phyloP scores from a whole-genome alignment of 53 echinoderm and acorn worm genomes.

The Luidia sarsii region DNA sequence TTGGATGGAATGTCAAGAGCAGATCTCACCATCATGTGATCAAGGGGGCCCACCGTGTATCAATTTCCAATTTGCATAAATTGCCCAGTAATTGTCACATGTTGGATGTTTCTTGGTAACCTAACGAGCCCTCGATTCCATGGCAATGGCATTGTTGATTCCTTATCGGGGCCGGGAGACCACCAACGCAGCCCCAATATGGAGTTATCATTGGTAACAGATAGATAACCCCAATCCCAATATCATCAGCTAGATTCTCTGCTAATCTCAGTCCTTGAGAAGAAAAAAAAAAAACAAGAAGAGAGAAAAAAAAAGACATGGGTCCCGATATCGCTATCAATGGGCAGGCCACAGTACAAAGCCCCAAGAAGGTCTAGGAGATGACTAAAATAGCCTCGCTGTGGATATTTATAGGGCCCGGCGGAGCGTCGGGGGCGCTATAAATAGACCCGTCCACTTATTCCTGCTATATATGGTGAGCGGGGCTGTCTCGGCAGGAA shows the following conservation, averaged over 20 bases:
- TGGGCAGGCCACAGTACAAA: slow-evolving; percentile 46
- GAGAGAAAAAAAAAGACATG: slow-evolving; percentile 29
- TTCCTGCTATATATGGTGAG: slow-evolving; percentile 57
- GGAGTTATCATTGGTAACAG: background rate
- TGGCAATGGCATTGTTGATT: too few relatives aligned
- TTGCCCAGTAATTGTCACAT: too few relatives aligned
- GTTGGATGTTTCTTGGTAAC: too few relatives aligned
- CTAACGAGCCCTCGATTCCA: too few relatives aligned
- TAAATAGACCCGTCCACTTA: slow-evolving; percentile 43
- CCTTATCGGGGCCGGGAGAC: background rate
- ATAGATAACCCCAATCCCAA: background rate
- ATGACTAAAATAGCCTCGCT: slow-evolving; percentile 38
- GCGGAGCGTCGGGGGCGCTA: slow-evolving; percentile 20
- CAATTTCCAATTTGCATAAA: too few relatives aligned
- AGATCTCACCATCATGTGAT: too few relatives aligned
- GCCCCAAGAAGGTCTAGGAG: slow-evolving; percentile 38
- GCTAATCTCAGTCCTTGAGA: slow-evolving; percentile 31
- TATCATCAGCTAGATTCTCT: slow-evolving; percentile 8
- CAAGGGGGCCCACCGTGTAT: too few relatives aligned
- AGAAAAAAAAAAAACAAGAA: too few relatives aligned
- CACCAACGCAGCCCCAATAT: background rate
- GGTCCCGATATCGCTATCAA: slow-evolving; percentile 19
- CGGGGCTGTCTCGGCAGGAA: slow-evolving; percentile 52
- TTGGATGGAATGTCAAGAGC: too few relatives aligned
- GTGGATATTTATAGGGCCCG: slow-evolving; percentile 44